phyloP scores from a whole-genome alignment of 1,140 invertebrate species.

The Formica exsecta region DNA sequence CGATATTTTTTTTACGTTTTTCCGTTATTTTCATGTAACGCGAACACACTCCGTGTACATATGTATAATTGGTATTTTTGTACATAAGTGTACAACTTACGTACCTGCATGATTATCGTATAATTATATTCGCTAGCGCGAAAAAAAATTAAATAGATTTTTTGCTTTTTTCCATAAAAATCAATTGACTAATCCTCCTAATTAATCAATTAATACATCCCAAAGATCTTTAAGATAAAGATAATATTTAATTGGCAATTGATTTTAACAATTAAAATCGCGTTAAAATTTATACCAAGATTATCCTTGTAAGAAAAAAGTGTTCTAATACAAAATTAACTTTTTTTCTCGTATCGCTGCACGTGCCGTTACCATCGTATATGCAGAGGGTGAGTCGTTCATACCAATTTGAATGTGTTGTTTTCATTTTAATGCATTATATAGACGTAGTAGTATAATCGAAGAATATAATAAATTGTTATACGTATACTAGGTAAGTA shows the following conservation, averaged over 20 bases:
- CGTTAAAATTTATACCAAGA: constrained; percentile 9
- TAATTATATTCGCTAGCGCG: neutral
- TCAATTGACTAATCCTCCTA: constrained; percentile 13
- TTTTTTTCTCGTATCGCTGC: constrained; percentile 82
- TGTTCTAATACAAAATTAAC: constrained; percentile 51
- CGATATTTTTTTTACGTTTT: neutral
- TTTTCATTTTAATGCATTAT: neutral
- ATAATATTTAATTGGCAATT: neutral
- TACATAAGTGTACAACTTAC: neutral
- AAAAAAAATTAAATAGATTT: constrained; percentile 5
- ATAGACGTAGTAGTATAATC: neutral
- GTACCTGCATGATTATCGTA: neutral
- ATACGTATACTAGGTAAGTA: neutral
- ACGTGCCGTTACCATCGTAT: constrained; percentile 83
- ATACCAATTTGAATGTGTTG: constrained; percentile 3
- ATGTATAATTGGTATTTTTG: constrained; percentile 11
- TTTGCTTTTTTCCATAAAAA: neutral
- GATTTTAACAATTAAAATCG: neutral
- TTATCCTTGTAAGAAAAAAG: constrained; percentile 18
- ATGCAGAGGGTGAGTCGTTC: constrained; percentile 85
- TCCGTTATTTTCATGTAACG: neutral
- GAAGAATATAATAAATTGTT: neutral
- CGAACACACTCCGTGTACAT: neutral
- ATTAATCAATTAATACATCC: constrained; percentile 9
- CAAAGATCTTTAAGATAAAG: neutral